Percentiles rank a stretch among this genome's conserved stretches.
Evolutionary conservation across 2,113 vertebrate genomes (phyloP).

Genomic region (Lota lota): DNA sequence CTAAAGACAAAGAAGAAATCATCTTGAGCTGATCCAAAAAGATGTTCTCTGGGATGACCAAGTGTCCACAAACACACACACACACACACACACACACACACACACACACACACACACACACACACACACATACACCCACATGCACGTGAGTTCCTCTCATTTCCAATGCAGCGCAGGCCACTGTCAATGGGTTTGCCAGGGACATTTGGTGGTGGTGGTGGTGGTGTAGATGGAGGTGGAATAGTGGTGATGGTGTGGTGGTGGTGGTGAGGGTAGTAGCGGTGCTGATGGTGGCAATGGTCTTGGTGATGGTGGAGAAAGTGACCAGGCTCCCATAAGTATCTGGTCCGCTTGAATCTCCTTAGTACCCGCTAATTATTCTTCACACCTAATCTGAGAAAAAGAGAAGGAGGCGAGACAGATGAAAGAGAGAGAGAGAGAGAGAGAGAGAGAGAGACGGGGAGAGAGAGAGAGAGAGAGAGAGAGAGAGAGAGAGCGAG

Average conservation of each 20-base stretch:
- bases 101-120: constrained; percentile 4
- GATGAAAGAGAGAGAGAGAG: constrained; percentile 39
- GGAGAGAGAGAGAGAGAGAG: constrained; percentile 10
- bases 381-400: constrained; percentile 71
- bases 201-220: constrained; percentile 60
- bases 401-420: constrained; percentile 18
- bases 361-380: constrained; percentile 69
- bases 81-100: background rate
- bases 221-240: no score
- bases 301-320: constrained; percentile 49
- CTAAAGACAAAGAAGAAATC: constrained; percentile 19
- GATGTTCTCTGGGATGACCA: constrained; percentile 28
- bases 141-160: constrained; percentile 36
- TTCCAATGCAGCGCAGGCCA: constrained; percentile 50
- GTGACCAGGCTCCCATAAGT: constrained; percentile 57
- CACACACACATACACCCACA: no score
- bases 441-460: constrained; percentile 7
- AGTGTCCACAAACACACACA: background rate
- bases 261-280: no score
- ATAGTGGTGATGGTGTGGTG: no score
- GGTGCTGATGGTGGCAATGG: no score
- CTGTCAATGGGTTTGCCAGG: constrained; percentile 60
- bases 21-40: constrained; percentile 27
- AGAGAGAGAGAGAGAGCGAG: no score
- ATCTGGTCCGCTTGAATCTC: constrained; percentile 51